Percentiles rank a stretch among this genome's conserved stretches.
Conservation (phyloP, 2,797 vertebrate species). For the Halcyon leucocephala region DNA sequence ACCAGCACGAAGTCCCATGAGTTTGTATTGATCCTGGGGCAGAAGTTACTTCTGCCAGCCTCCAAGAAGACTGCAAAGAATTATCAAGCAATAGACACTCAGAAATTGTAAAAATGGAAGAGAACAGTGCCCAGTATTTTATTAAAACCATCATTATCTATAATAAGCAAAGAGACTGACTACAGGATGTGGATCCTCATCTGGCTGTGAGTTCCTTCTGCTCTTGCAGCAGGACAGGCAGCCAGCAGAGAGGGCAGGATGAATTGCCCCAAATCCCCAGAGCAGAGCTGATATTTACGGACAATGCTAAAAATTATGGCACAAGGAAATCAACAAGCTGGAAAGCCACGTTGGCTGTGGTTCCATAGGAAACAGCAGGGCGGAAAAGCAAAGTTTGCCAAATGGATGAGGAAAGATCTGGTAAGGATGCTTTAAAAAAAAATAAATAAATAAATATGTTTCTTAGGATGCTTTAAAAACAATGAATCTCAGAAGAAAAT, state of each 20-base stretch:
- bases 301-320: slow-evolving; percentile 29
- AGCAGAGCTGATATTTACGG: slow-evolving; percentile 5
- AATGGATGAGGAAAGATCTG: slow-evolving; percentile 16
- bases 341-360: background rate
- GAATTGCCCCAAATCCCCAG: background rate
- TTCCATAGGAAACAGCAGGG: background rate
- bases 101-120: background rate
- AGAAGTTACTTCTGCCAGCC: background rate
- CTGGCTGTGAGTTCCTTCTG: background rate
- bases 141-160: background rate
- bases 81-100: background rate
- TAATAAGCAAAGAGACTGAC: background rate
- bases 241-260: background rate
- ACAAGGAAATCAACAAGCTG: slow-evolving; percentile 45
- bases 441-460: too few relatives aligned
- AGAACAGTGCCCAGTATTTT: background rate
- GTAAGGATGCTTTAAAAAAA: background rate
- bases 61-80: background rate
- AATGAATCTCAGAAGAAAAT: background rate
- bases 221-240: background rate
- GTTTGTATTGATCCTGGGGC: background rate
- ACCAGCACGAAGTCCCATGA: background rate
- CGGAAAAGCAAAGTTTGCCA: slow-evolving; percentile 16
- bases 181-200: background rate
- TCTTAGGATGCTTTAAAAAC: background rate